phyloP scores from a whole-genome alignment of 2,888 invertebrate species.

The Dasysyrphus tricinctus region DNA sequence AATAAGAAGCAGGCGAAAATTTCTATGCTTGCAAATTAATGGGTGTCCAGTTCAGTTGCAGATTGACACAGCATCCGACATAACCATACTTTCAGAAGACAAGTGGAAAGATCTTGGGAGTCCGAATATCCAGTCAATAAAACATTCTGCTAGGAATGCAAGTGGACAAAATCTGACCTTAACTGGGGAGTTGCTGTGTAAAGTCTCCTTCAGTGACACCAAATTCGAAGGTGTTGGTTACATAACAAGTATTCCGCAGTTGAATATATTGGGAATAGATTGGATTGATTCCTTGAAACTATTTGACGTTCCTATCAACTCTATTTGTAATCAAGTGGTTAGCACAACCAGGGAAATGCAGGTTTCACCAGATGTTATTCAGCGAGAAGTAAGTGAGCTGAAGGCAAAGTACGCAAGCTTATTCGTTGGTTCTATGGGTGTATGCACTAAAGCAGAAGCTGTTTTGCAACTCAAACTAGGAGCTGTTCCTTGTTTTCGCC shows the following conservation, averaged over 20 bases:
- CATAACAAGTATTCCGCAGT: constrained; percentile 34
- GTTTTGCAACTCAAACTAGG: too few relatives aligned
- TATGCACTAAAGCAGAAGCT: constrained; percentile 68
- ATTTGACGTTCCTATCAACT: too few relatives aligned
- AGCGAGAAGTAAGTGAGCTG: constrained; percentile 3
- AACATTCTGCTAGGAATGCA: constrained; percentile 8
- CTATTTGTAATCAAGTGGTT: constrained; percentile 27
- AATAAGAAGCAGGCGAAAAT: not conserved
- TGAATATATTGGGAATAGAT: constrained; percentile 65
- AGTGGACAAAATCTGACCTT: not conserved
- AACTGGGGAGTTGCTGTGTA: constrained; percentile 23
- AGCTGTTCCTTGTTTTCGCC: too few relatives aligned
- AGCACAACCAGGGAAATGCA: not conserved
- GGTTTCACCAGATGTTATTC: constrained; percentile 27
- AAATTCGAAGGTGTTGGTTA: constrained; percentile 28
- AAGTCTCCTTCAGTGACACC: constrained; percentile 34
- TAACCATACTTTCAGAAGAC: constrained; percentile 33
- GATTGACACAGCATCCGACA: constrained; percentile 25
- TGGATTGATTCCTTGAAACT: constrained; percentile 64
- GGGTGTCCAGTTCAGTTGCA: not conserved
- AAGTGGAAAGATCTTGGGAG: constrained; percentile 45
- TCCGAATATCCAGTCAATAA: constrained; percentile 23
- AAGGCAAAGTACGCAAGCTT: constrained; percentile 43
- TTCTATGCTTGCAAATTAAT: not conserved
- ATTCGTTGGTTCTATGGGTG: constrained; percentile 56